A percentile compares a stretch with the other conserved stretches of the same genome.
Evolutionary conservation across 2,113 vertebrate species (phyloP).

Genomic region (Chaenocephalus aceratus): DNA sequence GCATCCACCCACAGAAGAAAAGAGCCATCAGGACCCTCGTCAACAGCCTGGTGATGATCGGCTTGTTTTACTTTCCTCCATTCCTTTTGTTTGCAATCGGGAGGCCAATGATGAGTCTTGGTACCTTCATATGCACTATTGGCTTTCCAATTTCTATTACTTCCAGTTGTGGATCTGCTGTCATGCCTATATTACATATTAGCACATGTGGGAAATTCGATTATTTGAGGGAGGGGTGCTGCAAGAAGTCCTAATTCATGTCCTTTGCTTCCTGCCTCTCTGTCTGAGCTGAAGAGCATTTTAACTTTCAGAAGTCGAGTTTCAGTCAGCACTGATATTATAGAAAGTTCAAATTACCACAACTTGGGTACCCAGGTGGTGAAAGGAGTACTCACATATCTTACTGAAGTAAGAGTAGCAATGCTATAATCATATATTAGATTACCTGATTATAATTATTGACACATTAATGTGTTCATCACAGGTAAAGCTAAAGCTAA

Average conservation of each 20-base stretch:
- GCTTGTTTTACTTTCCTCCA: slow-evolving; percentile 64
- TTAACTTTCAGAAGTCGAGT: background rate
- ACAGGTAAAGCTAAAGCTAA: too few relatives aligned
- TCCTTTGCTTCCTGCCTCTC: background rate
- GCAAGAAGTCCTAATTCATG: slow-evolving; percentile 1
- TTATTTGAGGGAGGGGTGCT: background rate
- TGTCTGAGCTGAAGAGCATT: background rate
- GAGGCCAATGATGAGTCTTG: rapidly evolving
- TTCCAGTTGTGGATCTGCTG: slow-evolving; percentile 28
- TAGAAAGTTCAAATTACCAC: background rate
- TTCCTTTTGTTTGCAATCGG: background rate
- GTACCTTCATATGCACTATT: background rate
- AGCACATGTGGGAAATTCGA: slow-evolving; percentile 29
- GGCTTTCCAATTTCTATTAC: background rate
- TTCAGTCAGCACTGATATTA: background rate
- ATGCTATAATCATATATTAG: too few relatives aligned
- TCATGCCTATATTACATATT: slow-evolving; percentile 69
- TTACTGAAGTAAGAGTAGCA: too few relatives aligned
- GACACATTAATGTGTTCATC: too few relatives aligned
- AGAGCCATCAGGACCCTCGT: slow-evolving; percentile 69
- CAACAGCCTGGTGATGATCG: slow-evolving; percentile 62
- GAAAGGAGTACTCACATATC: too few relatives aligned
- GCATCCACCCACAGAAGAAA: slow-evolving; percentile 70
- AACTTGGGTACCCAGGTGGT: too few relatives aligned
- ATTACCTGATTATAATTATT: too few relatives aligned